Percentiles rank a stretch among this genome's conserved stretches.
phyloP scores from a whole-genome alignment of 2,113 vertebrate species.

The Albula goreensis region DNA sequence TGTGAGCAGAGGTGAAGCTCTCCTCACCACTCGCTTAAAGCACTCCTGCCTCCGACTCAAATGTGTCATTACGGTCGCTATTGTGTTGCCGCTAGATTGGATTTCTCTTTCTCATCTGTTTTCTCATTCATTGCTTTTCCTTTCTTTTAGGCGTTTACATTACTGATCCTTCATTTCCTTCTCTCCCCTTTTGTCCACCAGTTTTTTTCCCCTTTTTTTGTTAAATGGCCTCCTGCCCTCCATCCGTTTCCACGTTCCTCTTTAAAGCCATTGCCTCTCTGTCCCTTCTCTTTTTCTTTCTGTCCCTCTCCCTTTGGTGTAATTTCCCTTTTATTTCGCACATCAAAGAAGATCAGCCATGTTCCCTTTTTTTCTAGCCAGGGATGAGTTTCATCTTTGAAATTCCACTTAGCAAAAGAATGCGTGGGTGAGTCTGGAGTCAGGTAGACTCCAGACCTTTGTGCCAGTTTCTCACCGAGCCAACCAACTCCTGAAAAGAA shows the following conservation, averaged over 20 bases:
- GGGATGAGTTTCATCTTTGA: too few relatives aligned
- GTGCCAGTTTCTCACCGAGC: not conserved
- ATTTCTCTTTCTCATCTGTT: not conserved
- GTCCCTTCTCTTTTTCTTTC: not conserved
- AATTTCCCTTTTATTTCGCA: not conserved
- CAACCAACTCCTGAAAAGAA: not conserved
- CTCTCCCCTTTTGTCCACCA: too few relatives aligned
- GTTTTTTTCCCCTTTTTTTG: not conserved
- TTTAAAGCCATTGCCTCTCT: not conserved
- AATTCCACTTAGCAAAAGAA: not conserved
- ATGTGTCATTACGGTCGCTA: not conserved
- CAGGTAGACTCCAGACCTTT: not conserved
- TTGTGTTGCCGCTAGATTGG: not conserved
- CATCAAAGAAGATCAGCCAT: not conserved
- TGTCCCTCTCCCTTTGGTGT: not conserved
- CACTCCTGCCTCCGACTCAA: not conserved
- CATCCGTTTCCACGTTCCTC: not conserved
- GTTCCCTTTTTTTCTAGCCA: not conserved
- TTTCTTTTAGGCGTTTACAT: not conserved
- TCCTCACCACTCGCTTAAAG: not conserved
- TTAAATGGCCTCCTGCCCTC: not conserved
- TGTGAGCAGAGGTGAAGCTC: not conserved
- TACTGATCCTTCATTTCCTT: not conserved
- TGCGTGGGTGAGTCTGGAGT: not conserved
- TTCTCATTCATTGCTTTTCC: constrained; percentile 1